phyloP scores from a whole-genome alignment of 2,797 vertebrate species.

The Amblyopsis hoosieri region DNA sequence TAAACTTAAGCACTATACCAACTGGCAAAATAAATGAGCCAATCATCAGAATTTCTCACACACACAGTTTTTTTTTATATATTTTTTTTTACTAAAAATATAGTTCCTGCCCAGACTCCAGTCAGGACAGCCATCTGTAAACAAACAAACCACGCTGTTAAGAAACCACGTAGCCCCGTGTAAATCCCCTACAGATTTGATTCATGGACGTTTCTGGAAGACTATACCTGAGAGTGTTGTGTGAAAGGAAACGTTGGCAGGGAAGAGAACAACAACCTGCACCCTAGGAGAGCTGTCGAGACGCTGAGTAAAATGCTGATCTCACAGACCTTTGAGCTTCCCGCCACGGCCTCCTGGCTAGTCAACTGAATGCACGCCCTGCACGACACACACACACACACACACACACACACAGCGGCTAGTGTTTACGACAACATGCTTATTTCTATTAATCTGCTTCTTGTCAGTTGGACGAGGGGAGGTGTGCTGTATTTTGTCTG shows the following conservation, averaged over 20 bases:
- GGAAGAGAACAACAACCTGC: slow-evolving; percentile 44
- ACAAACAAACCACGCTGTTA: slow-evolving; percentile 39
- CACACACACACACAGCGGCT: slow-evolving; percentile 54
- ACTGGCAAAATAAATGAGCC: neutral
- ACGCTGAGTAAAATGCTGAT: slow-evolving; percentile 66
- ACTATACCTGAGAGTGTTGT: slow-evolving; percentile 6
- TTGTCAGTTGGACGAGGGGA: slow-evolving; percentile 63
- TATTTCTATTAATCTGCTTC: slow-evolving; percentile 93
- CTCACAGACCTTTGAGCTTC: slow-evolving; percentile 73
- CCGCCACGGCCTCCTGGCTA: slow-evolving; percentile 52
- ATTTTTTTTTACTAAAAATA: neutral
- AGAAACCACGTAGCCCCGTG: slow-evolving; percentile 42
- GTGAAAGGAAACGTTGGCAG: slow-evolving; percentile 37
- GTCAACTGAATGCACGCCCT: slow-evolving; percentile 60
- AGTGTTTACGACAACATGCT: slow-evolving; percentile 90
- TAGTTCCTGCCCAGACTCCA: slow-evolving; percentile 5
- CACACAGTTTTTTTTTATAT: too few species aligned
- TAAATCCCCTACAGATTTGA: slow-evolving; percentile 41
- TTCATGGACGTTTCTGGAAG: slow-evolving; percentile 39
- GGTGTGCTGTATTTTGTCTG: too few species aligned
- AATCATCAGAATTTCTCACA: neutral
- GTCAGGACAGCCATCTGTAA: slow-evolving; percentile 31
- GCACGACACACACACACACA: slow-evolving; percentile 45
- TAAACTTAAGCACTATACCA: too few species aligned
- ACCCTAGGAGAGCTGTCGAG: slow-evolving; percentile 48